Percentiles rank a stretch among this genome's conserved stretches.
These are phyloP conservation scores for Patella pellucida DNA, from an alignment of 2,888 invertebrate genomes.

Conservation along the genomic window DNA sequence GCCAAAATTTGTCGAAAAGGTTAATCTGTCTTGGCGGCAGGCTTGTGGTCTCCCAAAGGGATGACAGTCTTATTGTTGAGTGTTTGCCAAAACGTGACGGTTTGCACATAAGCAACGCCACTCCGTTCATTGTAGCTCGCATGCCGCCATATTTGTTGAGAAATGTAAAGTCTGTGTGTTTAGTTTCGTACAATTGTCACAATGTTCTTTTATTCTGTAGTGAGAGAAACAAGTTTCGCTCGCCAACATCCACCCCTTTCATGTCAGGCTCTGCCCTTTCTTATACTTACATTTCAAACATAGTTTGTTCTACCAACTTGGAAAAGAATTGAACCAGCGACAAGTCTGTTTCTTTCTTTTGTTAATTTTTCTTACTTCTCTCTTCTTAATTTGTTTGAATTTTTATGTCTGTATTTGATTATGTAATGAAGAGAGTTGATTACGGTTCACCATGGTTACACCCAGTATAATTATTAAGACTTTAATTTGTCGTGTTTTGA, in stretches of 20 bases:
- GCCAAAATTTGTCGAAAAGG: conserved; percentile 11
- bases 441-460: too few species aligned
- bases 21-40: conserved; percentile 7
- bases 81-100: conserved; percentile 10
- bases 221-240: neutral
- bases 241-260: neutral
- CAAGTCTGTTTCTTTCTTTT: too few species aligned
- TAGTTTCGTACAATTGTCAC: conserved; percentile 1
- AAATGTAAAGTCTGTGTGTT: conserved; percentile 10
- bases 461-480: too few species aligned
- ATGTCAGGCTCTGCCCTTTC: too few species aligned
- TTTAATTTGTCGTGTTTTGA: too few species aligned
- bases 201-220: neutral
- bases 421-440: too few species aligned
- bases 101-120: conserved; percentile 5
- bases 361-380: too few species aligned
- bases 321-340: too few species aligned
- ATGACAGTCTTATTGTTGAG: conserved; percentile 5
- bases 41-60: conserved; percentile 6
- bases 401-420: too few species aligned
- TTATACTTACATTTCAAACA: too few species aligned
- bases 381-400: too few species aligned
- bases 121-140: conserved; percentile 1
- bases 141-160: conserved; percentile 12
- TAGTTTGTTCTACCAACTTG: too few species aligned